phyloP scores from a whole-genome alignment of 2,113 vertebrate species.

The Plecturocebus donacophilus region DNA sequence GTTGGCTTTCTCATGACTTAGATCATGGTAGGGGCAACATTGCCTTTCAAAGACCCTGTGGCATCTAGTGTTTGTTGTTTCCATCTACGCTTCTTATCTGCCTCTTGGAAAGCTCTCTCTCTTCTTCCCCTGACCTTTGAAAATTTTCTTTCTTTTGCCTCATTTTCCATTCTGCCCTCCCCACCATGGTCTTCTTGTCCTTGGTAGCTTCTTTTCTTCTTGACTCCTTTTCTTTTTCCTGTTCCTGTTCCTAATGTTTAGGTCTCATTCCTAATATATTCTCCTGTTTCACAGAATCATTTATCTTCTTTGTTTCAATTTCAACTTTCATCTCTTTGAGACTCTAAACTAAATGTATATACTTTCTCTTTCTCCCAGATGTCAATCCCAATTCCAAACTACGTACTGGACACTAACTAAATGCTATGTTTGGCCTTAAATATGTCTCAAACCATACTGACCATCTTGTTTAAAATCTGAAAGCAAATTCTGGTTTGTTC shows the following conservation, averaged over 20 bases:
- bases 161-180: not conserved
- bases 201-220: not conserved
- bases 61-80: too few species aligned
- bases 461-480: not conserved
- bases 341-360: not conserved
- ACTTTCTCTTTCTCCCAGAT: not conserved
- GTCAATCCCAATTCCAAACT: not conserved
- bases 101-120: not conserved
- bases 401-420: not conserved
- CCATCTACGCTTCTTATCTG: not conserved
- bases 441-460: not conserved
- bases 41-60: not conserved
- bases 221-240: not conserved
- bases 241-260: not conserved
- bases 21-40: not conserved
- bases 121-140: not conserved
- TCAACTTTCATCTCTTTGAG: not conserved
- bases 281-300: not conserved
- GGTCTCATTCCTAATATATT: not conserved
- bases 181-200: not conserved
- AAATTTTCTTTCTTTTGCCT: not conserved
- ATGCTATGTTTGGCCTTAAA: not conserved
- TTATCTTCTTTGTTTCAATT: not conserved
- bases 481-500: not conserved
- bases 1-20: not conserved